A percentile compares a stretch with the other conserved stretches of the same genome.
Conservation (phyloP, 2,888 invertebrate species). For the Platerodrilus igneus region DNA sequence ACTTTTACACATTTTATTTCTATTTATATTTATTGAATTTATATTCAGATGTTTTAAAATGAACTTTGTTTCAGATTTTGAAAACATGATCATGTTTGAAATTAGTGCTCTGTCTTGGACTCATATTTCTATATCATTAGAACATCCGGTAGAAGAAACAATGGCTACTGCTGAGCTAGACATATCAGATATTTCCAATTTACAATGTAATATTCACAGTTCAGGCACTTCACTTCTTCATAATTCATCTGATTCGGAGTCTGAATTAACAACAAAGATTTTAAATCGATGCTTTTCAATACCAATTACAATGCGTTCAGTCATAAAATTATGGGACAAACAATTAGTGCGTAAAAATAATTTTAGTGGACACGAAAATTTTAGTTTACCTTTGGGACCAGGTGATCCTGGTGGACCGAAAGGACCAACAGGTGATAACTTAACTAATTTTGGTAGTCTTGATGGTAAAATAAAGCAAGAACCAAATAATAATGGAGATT, state of each 20-base stretch:
- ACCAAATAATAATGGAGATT: slow-evolving; percentile 42
- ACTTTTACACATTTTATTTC: background rate
- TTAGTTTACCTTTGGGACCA: slow-evolving; percentile 65
- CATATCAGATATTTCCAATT: slow-evolving; percentile 71
- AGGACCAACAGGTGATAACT: slow-evolving; percentile 42
- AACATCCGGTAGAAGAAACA: slow-evolving; percentile 88
- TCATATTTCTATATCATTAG: slow-evolving; percentile 84
- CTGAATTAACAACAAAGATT: slow-evolving; percentile 60
- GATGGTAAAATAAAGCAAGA: slow-evolving; percentile 45
- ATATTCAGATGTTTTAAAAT: slow-evolving; percentile 7
- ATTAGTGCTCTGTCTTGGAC: slow-evolving; percentile 86
- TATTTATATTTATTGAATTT: slow-evolving; percentile 2
- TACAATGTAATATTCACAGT: slow-evolving; percentile 73
- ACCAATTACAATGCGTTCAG: slow-evolving; percentile 81
- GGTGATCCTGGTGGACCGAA: slow-evolving; percentile 61
- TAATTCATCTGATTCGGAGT: slow-evolving; percentile 47
- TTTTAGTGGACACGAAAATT: slow-evolving; percentile 51
- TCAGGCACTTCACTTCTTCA: slow-evolving; percentile 47
- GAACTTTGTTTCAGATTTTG: slow-evolving; percentile 56
- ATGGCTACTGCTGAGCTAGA: slow-evolving; percentile 91
- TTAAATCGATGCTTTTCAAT: slow-evolving; percentile 89
- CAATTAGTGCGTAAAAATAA: slow-evolving; percentile 54
- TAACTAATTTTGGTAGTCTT: slow-evolving; percentile 47
- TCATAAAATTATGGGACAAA: slow-evolving; percentile 82
- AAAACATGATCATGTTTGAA: slow-evolving; percentile 83